These are phyloP conservation scores for Pomacea maculata DNA, from an alignment of 1,140 invertebrate species.

Conservation along the genomic window DNA sequence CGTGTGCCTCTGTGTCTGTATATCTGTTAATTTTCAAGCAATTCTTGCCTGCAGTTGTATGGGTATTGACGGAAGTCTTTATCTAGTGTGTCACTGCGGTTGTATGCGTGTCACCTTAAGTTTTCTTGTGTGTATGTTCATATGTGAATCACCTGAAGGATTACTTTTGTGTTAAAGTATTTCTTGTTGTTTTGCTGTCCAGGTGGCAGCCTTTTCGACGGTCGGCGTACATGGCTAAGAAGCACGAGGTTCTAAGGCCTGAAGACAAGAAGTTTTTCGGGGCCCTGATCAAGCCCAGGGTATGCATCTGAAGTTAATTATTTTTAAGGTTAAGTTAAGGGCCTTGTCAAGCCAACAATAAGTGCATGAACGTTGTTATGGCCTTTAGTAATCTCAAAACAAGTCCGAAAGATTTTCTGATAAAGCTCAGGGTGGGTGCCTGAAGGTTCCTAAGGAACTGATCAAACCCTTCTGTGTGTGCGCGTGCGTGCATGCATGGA, in stretches of 20 bases:
- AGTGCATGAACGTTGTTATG: no score
- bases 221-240: slow-evolving; percentile 51
- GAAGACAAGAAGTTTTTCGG: slow-evolving; percentile 62
- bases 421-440: no score
- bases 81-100: background rate
- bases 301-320: slow-evolving; percentile 8
- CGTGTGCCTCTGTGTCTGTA: background rate
- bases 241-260: slow-evolving; percentile 26
- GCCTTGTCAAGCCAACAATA: no score
- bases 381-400: no score
- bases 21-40: background rate
- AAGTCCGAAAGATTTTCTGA: no score
- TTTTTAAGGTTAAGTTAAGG: no score
- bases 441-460: background rate
- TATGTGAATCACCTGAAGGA: background rate
- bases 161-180: background rate
- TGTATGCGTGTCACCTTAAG: background rate
- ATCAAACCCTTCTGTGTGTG: background rate
- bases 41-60: no score
- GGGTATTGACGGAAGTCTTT: background rate
- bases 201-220: slow-evolving; percentile 60
- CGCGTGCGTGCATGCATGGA: background rate
- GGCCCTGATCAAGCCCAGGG: slow-evolving; percentile 61
- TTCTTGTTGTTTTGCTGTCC: slow-evolving; percentile 19
- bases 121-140: background rate